phyloP scores from a whole-genome alignment of 2,113 vertebrate genomes.

The Mastomys coucha region DNA sequence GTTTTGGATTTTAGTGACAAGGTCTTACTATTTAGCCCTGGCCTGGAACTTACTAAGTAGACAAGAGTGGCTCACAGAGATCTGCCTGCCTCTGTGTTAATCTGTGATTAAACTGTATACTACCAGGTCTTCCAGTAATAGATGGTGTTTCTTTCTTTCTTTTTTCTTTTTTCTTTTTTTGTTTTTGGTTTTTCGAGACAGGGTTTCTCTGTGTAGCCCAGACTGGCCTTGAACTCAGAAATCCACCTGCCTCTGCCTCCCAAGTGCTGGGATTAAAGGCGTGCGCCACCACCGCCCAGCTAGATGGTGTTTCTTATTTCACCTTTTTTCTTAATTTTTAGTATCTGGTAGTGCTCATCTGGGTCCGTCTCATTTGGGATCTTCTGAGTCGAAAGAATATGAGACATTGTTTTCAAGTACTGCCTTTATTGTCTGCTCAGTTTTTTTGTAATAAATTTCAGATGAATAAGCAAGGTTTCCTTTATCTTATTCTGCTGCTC shows the following conservation, averaged over 20 bases:
- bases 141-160: background rate
- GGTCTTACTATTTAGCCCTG: background rate
- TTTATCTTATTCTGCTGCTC: conserved; percentile 22
- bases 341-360: background rate
- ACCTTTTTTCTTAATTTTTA: conserved; percentile 42
- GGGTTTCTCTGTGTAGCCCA: too few relatives aligned
- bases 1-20: background rate
- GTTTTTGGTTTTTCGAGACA: too few relatives aligned
- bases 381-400: background rate
- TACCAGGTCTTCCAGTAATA: background rate
- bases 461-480: conserved; percentile 12
- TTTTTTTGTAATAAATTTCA: conserved; percentile 3
- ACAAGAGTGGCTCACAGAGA: background rate
- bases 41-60: background rate
- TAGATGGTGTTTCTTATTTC: background rate
- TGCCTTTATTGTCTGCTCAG: conserved; percentile 19
- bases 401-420: conserved; percentile 4
- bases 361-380: background rate
- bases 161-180: conserved; percentile 37
- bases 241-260: too few relatives aligned
- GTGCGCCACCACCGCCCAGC: too few relatives aligned
- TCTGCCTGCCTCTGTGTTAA: background rate
- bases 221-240: too few relatives aligned
- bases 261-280: too few relatives aligned
- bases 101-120: background rate